These are phyloP conservation scores for Dioctria rufipes DNA, from an alignment of 2,888 invertebrate genomes.

Conservation along the genomic window DNA sequence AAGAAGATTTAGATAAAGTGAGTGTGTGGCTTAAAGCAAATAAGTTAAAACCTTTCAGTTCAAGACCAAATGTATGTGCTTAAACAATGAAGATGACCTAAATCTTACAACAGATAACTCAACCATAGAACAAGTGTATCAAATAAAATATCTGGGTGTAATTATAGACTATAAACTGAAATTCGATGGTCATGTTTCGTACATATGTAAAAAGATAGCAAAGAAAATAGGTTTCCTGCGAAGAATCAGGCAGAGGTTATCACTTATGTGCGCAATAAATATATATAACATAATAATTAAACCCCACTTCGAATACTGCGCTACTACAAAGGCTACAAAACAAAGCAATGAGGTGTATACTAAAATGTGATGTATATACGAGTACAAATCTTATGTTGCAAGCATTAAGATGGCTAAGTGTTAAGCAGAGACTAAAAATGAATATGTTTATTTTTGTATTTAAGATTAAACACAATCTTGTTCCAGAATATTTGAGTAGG, in stretches of 20 bases:
- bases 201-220: conserved; percentile 19
- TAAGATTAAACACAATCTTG: neutral
- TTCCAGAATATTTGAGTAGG: neutral
- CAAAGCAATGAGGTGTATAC: conserved; percentile 3
- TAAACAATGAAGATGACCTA: too few relatives aligned
- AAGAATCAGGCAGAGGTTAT: conserved; percentile 16
- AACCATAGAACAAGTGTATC: conserved; percentile 15
- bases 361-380: conserved; percentile 9
- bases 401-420: conserved; percentile 8
- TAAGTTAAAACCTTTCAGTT: too few relatives aligned
- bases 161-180: conserved; percentile 18
- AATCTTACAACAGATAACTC: too few relatives aligned
- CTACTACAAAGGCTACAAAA: conserved; percentile 8
- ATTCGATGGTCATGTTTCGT: neutral
- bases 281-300: conserved; percentile 19
- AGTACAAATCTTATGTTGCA: conserved; percentile 8
- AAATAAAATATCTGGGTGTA: conserved; percentile 18
- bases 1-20: too few relatives aligned
- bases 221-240: conserved; percentile 26
- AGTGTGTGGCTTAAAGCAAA: too few relatives aligned
- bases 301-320: conserved; percentile 3
- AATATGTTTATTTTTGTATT: too few relatives aligned
- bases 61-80: too few relatives aligned
- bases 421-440: conserved; percentile 11
- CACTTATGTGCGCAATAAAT: conserved; percentile 8